Evolutionary conservation across 2,797 vertebrate genomes (phyloP), one percentile per base, ranked within the genome.

Genomic region (Lophotriccus pileatus): DNA sequence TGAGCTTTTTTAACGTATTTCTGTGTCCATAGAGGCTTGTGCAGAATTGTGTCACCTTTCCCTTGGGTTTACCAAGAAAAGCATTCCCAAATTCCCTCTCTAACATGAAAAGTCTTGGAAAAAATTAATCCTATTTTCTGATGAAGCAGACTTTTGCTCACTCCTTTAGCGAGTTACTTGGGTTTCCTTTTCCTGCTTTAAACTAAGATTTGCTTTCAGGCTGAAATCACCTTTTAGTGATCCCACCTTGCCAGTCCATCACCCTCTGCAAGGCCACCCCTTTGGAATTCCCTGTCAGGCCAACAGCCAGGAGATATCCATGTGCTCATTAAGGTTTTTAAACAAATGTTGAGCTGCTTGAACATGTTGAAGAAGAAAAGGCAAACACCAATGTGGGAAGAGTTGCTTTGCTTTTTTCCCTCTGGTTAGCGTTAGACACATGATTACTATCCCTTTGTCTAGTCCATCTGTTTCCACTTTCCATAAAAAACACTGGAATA

Each of bases 391-490:
- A 14, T 34, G 50, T 68, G 62, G 60, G 53, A 91, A 82, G 37
- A 27, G 56, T 36, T 47, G 68, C 47, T 67, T 25, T 27, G 22
- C 8, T 44, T 37, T 32, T 5, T 18, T 32, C 60, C 44, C 67
- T 60, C 89, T 73, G 84, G 55, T 53, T 84, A 87, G 53, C 0
- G 3, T 87, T 84, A 80, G 75, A 58, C 87, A 74, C 13, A 14
- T 53, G 55, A 83, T 62, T 58, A 34, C 70, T 66, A 12, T 30
- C 53, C 84, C 78, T 89, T 91, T 79, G 84, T 82, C 84, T 90
- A 1, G 23, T 92, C 84, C 59, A 72, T 69, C 89, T 92, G 67
- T 79, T 95, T 89, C 75, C 72, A 91, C 82, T 87, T 91, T 60
- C 63, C 85, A 79, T 14, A 60, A 76, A 84, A 80, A 62, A 10